Evolutionary conservation across 2,888 invertebrate genomes (phyloP), one percentile per base, ranked within the genome.

Genomic region (Trissonchulus sp.): DNA sequence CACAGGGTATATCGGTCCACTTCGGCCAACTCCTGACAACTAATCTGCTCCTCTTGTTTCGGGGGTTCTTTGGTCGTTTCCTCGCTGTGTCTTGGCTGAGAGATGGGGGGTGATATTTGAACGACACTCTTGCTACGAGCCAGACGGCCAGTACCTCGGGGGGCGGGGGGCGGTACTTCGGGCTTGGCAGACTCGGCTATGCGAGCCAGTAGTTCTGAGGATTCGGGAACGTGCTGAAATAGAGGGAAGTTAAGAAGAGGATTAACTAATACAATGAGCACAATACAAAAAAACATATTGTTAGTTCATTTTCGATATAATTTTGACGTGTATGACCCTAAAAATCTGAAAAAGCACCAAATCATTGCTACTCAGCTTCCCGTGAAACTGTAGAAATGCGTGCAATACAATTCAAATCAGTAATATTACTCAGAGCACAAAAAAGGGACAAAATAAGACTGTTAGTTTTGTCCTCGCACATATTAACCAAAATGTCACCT

Each of bases 1-100:
- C 33, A 36, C 68, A 76, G 36, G 2, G 76, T 76, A 48, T 76
- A 76, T 60, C 76, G 63, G 36, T 76, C 73, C 2, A 76, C 73
- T 8, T 74, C 73, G 23, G 28, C 28, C 65, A 75, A 36, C 15
- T 30, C 28, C 73, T 75, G 37, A 34, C 75, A 68, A 30, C 65
- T n/a, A 63, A 8, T 63, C 3, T 15, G 8, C 65, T 63, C 65
- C 28, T 30, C 65, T 8, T 3, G 31, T 63, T 8, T 15, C 3
- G 65, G 65, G 3, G 65, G 3, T 28, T 30, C 65, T 63, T 63
- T 30, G n/a, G 8, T 15, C 15, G 8, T 63, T 15, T 63, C 65
- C 8, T 3, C n/a, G 31, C 8, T 30, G 15, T 63, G 15, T 15
- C 34, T 18, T 8, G 31, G 23, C 35, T 31, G 34, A n/a, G n/a